phyloP scores from a whole-genome alignment of 2,888 invertebrate species.

The Biston betularia region DNA sequence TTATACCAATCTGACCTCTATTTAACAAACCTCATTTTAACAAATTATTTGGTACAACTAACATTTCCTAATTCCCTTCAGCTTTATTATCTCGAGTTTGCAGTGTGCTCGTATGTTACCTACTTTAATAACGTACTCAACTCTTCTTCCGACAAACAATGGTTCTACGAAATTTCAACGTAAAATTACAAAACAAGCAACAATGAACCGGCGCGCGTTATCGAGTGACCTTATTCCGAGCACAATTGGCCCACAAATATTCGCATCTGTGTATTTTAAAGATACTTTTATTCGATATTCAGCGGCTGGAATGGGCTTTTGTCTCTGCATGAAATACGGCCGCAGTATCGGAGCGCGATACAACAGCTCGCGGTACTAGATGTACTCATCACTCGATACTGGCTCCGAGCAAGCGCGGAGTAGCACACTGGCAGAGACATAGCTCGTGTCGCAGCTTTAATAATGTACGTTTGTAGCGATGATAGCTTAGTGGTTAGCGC shows the following conservation, averaged over 20 bases:
- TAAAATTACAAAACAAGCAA: slow-evolving; percentile 31
- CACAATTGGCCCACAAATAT: slow-evolving; percentile 45
- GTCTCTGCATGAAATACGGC: slow-evolving; percentile 56
- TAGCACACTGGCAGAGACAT: neutral
- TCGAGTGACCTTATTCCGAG: slow-evolving; percentile 44
- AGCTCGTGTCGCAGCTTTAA: no score
- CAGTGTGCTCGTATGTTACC: neutral
- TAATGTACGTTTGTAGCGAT: no score
- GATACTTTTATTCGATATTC: slow-evolving; percentile 53
- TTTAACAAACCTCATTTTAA: no score
- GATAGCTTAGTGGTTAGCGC: no score
- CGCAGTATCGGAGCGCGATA: slow-evolving; percentile 39
- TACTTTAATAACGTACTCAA: neutral
- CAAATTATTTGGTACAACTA: no score
- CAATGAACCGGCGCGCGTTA: slow-evolving; percentile 39
- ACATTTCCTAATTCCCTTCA: no score
- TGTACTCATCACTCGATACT: slow-evolving; percentile 9
- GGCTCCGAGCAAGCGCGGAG: neutral
- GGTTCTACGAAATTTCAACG: slow-evolving; percentile 6
- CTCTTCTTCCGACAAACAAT: slow-evolving; percentile 1
- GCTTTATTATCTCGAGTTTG: no score
- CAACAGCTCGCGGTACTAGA: slow-evolving; percentile 20
- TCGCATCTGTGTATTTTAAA: slow-evolving; percentile 45
- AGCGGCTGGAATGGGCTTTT: slow-evolving; percentile 49
- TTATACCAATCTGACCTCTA: no score